A percentile compares a stretch with the other conserved stretches of the same genome.
Conservation (phyloP, 2,888 invertebrate genomes). For the Latrodectus elegans region DNA sequence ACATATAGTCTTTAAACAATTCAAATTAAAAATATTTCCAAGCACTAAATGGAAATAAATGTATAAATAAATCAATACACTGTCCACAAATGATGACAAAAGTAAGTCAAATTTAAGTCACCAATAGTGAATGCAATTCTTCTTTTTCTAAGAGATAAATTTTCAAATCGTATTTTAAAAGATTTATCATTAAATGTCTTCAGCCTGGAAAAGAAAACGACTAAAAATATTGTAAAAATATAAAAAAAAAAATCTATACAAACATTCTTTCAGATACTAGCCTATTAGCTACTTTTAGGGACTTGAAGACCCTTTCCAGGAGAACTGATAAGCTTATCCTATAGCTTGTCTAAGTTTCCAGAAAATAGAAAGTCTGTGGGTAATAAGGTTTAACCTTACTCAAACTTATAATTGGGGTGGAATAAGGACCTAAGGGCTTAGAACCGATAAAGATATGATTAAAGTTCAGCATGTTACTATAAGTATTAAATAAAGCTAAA, state of each 20-base stretch:
- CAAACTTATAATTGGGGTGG: slow-evolving; percentile 38
- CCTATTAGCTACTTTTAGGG: slow-evolving; percentile 38
- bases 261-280: slow-evolving; percentile 3
- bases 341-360: slow-evolving; percentile 16
- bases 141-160: neutral
- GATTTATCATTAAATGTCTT: neutral
- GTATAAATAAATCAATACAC: no score
- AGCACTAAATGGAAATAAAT: no score
- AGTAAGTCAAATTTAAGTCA: neutral
- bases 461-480: neutral
- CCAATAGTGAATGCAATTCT: neutral
- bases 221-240: neutral
- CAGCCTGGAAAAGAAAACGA: neutral
- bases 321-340: slow-evolving; percentile 29
- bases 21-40: no score
- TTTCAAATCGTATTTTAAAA: neutral
- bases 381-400: slow-evolving; percentile 39
- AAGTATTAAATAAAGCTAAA: neutral
- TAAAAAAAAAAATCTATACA: neutral
- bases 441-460: neutral
- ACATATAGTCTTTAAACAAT: no score
- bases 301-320: slow-evolving; percentile 12
- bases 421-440: slow-evolving; percentile 10
- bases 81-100: neutral
- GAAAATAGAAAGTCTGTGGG: slow-evolving; percentile 37